Conservation (phyloP, 1,140 invertebrate genomes). For the Drosophila mayri region DNA sequence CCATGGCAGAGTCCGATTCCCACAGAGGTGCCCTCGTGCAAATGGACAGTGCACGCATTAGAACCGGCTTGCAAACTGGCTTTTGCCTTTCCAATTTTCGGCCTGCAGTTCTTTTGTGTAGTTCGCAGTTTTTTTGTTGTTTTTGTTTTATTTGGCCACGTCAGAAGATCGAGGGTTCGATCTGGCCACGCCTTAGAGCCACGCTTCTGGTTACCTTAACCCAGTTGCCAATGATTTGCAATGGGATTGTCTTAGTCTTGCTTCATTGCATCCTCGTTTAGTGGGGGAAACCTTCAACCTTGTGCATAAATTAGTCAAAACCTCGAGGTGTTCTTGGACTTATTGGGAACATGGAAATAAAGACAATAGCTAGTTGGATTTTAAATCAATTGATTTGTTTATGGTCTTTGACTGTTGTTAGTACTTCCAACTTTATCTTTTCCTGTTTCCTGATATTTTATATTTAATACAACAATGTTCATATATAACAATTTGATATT, state of each 20-base stretch:
- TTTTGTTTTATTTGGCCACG: slow-evolving; percentile 28
- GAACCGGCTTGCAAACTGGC: slow-evolving; percentile 68
- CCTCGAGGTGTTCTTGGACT: slow-evolving; percentile 12
- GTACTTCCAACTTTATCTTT: neutral
- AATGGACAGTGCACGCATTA: slow-evolving; percentile 69
- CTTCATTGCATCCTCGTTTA: slow-evolving; percentile 37
- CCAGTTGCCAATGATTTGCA: slow-evolving; percentile 45
- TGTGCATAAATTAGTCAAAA: slow-evolving; percentile 61
- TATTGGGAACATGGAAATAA: neutral
- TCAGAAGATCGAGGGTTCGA: slow-evolving; percentile 43
- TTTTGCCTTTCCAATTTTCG: slow-evolving; percentile 75
- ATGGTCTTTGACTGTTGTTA: neutral
- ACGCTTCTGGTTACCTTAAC: slow-evolving; percentile 70
- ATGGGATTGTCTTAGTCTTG: slow-evolving; percentile 40
- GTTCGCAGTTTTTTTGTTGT: slow-evolving; percentile 1
- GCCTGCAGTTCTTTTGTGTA: slow-evolving; percentile 45
- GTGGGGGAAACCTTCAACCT: slow-evolving; percentile 45
- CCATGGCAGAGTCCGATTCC: slow-evolving; percentile 33
- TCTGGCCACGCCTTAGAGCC: slow-evolving; percentile 53
- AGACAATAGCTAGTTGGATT: neutral
- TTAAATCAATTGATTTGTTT: neutral
- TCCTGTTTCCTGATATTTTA: neutral
- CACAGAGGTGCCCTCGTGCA: slow-evolving; percentile 21
- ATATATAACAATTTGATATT: slow-evolving; percentile 9
- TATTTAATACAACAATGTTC: neutral